A percentile compares a stretch with the other conserved stretches of the same genome.
These are phyloP conservation scores for Acronicta leporina DNA, from an alignment of 2,888 invertebrate species.

Conservation along the genomic window DNA sequence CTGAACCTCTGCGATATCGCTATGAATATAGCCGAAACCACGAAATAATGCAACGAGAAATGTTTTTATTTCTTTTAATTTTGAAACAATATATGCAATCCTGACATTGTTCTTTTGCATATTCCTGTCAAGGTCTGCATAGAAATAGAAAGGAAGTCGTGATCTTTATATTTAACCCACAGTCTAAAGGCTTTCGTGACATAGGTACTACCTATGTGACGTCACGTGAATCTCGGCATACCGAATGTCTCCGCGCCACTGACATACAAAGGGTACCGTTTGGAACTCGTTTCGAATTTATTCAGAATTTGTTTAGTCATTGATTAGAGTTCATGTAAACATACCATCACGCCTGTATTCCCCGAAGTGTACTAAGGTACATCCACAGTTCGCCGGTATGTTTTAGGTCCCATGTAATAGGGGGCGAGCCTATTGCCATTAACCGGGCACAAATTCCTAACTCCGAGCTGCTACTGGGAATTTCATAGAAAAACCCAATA, in stretches of 20 bases:
- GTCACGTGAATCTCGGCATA: constrained; percentile 23
- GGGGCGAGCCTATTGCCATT: no score
- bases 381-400: no score
- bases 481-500: no score
- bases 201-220: no score
- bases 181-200: constrained; percentile 4
- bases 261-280: constrained; percentile 53
- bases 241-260: constrained; percentile 38
- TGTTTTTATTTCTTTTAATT: constrained; percentile 4
- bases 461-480: no score
- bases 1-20: no score
- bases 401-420: no score
- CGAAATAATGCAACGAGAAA: constrained; percentile 8
- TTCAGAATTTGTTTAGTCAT: constrained; percentile 19
- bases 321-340: not conserved
- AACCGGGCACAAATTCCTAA: no score
- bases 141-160: constrained; percentile 30
- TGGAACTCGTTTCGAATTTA: constrained; percentile 26
- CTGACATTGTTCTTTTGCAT: constrained; percentile 39
- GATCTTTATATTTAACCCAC: not conserved
- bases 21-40: no score
- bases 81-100: no score
- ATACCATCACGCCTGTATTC: no score
- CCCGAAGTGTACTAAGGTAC: no score
- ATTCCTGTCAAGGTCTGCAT: constrained; percentile 23